phyloP scores from a whole-genome alignment of 2,888 invertebrate genomes.

The Scotopteryx bipunctaria region DNA sequence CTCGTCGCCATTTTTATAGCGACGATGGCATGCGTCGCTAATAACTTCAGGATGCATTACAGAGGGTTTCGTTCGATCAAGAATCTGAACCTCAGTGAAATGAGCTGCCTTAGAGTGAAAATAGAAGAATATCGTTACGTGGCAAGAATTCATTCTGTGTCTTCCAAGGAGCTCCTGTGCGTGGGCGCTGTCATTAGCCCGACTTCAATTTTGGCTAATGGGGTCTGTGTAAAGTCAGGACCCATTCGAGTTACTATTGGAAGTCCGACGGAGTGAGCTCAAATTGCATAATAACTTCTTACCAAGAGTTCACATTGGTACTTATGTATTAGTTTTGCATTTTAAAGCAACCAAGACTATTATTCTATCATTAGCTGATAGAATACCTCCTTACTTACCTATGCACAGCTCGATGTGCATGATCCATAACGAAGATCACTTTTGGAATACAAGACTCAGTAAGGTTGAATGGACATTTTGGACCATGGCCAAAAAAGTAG shows the following conservation, averaged over 20 bases:
- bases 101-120: conserved; percentile 60
- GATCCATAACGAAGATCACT: too few species aligned
- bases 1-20: conserved; percentile 57
- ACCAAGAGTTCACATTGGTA: background rate
- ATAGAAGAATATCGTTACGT: conserved; percentile 57
- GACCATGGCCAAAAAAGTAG: too few species aligned
- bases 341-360: too few species aligned
- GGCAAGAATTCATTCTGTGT: conserved; percentile 63
- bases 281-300: conserved; percentile 2
- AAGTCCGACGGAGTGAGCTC: conserved; percentile 55
- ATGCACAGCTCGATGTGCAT: too few species aligned
- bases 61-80: conserved; percentile 38
- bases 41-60: conserved; percentile 63
- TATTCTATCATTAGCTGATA: too few species aligned
- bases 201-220: conserved; percentile 59
- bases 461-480: too few species aligned
- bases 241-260: conserved; percentile 62
- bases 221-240: conserved; percentile 62
- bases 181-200: conserved; percentile 64
- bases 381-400: too few species aligned
- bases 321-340: background rate
- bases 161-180: conserved; percentile 62
- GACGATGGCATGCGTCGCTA: conserved; percentile 54
- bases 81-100: conserved; percentile 39
- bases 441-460: too few species aligned